These are phyloP conservation scores for Octodon degus DNA, from an alignment of 2,113 vertebrate genomes.

Conservation along the genomic window DNA sequence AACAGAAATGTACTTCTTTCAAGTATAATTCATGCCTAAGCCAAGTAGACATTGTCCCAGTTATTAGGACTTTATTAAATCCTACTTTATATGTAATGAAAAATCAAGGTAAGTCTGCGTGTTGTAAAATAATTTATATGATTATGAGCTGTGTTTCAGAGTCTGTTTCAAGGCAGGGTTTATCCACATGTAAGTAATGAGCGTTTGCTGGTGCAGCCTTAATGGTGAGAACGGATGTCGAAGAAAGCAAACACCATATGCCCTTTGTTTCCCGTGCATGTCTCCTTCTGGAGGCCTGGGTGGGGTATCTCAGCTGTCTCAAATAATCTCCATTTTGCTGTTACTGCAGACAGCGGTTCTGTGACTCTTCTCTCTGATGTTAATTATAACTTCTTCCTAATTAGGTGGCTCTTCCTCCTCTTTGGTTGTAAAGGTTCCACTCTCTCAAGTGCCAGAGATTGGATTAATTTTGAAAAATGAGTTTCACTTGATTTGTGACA, in stretches of 20 bases:
- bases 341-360: constrained; percentile 70
- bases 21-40: constrained; percentile 62
- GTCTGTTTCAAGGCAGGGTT: constrained; percentile 59
- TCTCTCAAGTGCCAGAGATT: constrained; percentile 68
- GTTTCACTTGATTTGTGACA: constrained; percentile 77
- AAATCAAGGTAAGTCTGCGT: constrained; percentile 55
- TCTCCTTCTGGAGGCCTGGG: constrained; percentile 78
- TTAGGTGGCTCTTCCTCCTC: constrained; percentile 69
- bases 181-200: constrained; percentile 67
- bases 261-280: constrained; percentile 73
- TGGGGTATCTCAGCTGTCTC: constrained; percentile 78
- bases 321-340: constrained; percentile 78
- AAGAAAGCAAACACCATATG: constrained; percentile 77
- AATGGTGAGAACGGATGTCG: constrained; percentile 66
- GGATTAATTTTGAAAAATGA: constrained; percentile 78
- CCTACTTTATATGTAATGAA: constrained; percentile 54
- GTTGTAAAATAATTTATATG: constrained; percentile 43
- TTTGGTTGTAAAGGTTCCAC: constrained; percentile 75
- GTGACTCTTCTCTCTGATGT: constrained; percentile 73
- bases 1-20: constrained; percentile 70
- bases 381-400: constrained; percentile 79
- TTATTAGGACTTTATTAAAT: constrained; percentile 72
- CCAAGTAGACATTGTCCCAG: constrained; percentile 67
- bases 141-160: constrained; percentile 57
- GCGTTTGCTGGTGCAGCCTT: constrained; percentile 74